Base-by-base conservation (phyloP, 2,888 invertebrate genomes). In the Leuctra nigra region DNA sequence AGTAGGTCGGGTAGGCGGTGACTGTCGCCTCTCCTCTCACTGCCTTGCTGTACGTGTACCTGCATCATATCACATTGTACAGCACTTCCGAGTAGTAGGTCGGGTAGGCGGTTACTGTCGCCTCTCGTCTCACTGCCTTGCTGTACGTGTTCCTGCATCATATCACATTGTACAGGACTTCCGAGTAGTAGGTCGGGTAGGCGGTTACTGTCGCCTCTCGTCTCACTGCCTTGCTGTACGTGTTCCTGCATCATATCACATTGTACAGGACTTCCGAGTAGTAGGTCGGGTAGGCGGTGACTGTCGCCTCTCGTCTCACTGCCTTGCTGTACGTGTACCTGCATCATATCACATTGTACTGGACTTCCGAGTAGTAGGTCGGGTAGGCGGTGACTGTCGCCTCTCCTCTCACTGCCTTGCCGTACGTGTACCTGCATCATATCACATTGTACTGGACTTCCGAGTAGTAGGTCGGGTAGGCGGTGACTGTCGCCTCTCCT, bases 311-410 rank as follows among this genome's bases (percentile, higher is more conserved):
- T 9, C 95, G 95, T 69, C 83, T 84, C 0, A 95, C 91, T 50
- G 90, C 84, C 65, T 88, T 83, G 0, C 93, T 94, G 68, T 88
- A 90, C 55, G 87, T 87, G 68, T 92, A 91, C 63, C 90, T 90
- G 64, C 6, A 55, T 48, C 22, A 16, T 41, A n/a, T n/a, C 4
- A 18, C n/a, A 41, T 41, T 9, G 9, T 90, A 89, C 44, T 90
- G 78, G 0, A 87, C 79, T 0, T 83, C 82, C 1, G 91, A 88
- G 71, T 83, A 87, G 66, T 87, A 86, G 14, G 86, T 86, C 1
- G 93, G 91, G 68, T 87, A 90, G 0, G 89, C 86, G 3, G 90
- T 87, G 53, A 95, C 76, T 0, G 89, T 88, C 1, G 88, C 84
- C 68, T 90, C 87, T 9, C 95, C 95, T 69, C 83, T 84, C 0